phyloP scores from a whole-genome alignment of 1,140 invertebrate genomes.

The Papilio dardanus region DNA sequence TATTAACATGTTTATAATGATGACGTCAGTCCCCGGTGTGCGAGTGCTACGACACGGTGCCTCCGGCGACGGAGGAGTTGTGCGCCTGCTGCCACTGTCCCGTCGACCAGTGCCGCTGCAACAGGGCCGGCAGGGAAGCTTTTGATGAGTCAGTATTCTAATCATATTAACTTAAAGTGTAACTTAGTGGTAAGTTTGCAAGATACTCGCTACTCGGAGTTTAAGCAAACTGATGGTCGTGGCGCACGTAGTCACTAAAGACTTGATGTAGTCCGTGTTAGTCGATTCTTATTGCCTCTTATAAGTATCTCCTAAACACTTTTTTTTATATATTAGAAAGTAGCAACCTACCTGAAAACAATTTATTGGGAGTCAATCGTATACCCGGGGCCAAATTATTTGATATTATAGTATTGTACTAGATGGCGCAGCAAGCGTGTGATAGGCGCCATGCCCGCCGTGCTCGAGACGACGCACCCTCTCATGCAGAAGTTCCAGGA shows the following conservation, averaged over 20 bases:
- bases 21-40: constrained; percentile 50
- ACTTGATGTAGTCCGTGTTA: no score
- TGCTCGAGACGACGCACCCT: constrained; percentile 76
- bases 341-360: no score
- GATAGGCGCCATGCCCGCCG: constrained; percentile 67
- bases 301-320: no score
- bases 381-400: no score
- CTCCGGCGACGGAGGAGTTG: constrained; percentile 43
- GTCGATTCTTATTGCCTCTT: no score
- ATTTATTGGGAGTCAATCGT: no score
- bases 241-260: no score
- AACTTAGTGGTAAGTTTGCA: no score
- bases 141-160: constrained; percentile 59
- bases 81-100: constrained; percentile 64
- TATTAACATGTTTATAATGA: neutral
- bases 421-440: constrained; percentile 68
- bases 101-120: constrained; percentile 56
- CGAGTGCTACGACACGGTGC: constrained; percentile 47
- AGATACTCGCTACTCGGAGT: no score
- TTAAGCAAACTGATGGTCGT: no score
- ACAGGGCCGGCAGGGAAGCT: constrained; percentile 58
- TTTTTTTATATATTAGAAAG: no score
- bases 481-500: constrained; percentile 79
- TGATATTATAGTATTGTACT: neutral
- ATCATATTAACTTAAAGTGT: neutral